Conservation (phyloP, 2,888 invertebrate genomes). For the Tachina fera region DNA sequence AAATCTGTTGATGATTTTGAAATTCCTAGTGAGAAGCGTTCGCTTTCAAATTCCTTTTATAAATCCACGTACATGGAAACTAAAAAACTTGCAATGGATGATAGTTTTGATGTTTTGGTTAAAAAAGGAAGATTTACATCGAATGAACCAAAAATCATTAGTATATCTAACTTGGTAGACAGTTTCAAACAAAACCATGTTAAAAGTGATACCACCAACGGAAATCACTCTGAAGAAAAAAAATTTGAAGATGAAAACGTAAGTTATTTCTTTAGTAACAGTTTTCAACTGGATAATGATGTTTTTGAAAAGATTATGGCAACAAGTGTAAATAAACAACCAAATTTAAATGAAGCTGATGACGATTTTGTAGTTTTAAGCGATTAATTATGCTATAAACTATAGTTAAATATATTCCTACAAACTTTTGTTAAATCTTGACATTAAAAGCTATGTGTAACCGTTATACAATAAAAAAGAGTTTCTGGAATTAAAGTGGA, state of each 20-base stretch:
- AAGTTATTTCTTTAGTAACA: conserved; percentile 84
- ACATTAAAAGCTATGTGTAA: no score
- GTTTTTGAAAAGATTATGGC: conserved; percentile 86
- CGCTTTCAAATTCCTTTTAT: conserved; percentile 72
- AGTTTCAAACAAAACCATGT: conserved; percentile 76
- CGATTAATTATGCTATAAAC: conserved; percentile 29
- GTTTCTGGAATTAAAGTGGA: no score
- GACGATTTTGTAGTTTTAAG: conserved; percentile 54
- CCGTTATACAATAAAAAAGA: no score
- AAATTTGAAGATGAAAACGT: conserved; percentile 71
- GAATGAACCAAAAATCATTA: conserved; percentile 14
- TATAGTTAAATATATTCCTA: no score
- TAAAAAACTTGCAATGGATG: conserved; percentile 77
- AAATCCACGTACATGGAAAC: conserved; percentile 56
- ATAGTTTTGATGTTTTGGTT: conserved; percentile 78
- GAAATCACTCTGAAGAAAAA: not conserved
- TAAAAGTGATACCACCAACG: conserved; percentile 38
- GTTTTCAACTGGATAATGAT: conserved; percentile 83
- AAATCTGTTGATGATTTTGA: conserved; percentile 75
- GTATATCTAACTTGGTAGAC: conserved; percentile 72
- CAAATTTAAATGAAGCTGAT: conserved; percentile 2
- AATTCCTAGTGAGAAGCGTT: conserved; percentile 74
- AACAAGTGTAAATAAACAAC: conserved; percentile 75
- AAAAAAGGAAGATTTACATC: conserved; percentile 63
- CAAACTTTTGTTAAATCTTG: not conserved